Percentiles rank a stretch among this genome's conserved stretches.
phyloP scores from a whole-genome alignment of 2,888 invertebrate genomes.

The Drosophila yooni region DNA sequence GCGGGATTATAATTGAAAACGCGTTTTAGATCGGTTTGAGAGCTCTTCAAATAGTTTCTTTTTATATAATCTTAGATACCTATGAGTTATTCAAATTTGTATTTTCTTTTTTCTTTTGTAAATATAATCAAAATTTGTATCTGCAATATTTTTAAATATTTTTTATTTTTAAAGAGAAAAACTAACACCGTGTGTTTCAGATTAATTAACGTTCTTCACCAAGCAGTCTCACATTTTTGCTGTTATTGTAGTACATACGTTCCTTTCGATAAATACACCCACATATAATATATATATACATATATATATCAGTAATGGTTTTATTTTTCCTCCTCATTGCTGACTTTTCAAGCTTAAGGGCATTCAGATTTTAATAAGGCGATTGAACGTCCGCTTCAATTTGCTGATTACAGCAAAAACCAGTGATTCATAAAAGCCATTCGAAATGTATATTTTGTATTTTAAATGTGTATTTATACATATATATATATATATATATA shows the following conservation, averaged over 20 bases:
- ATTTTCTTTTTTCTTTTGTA: slow-evolving; percentile 54
- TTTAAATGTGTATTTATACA: slow-evolving; percentile 35
- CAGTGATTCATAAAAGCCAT: slow-evolving; percentile 51
- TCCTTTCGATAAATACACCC: slow-evolving; percentile 19
- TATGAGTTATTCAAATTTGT: slow-evolving; percentile 49
- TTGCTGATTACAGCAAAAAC: slow-evolving; percentile 53
- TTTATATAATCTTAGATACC: slow-evolving; percentile 53
- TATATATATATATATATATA: slow-evolving; percentile 20
- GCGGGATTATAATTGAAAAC: slow-evolving; percentile 29
- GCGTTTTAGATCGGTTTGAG: slow-evolving; percentile 21
- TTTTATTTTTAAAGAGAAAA: slow-evolving; percentile 13
- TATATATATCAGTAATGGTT: slow-evolving; percentile 11
- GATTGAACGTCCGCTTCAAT: slow-evolving; percentile 65
- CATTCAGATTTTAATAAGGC: slow-evolving; percentile 63
- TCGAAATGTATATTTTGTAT: slow-evolving; percentile 57
- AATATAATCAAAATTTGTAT: slow-evolving; percentile 74
- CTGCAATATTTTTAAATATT: slow-evolving; percentile 13
- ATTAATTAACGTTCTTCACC: slow-evolving; percentile 23
- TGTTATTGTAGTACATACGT: slow-evolving; percentile 64
- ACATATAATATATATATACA: background rate
- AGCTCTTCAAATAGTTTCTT: slow-evolving; percentile 43
- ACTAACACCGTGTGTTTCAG: slow-evolving; percentile 7
- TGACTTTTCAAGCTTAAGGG: slow-evolving; percentile 29
- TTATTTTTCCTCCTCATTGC: slow-evolving; percentile 11
- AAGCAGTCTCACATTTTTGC: slow-evolving; percentile 76